phyloP scores from a whole-genome alignment of 2,888 invertebrate genomes.

The Lepidochrysops patricia region DNA sequence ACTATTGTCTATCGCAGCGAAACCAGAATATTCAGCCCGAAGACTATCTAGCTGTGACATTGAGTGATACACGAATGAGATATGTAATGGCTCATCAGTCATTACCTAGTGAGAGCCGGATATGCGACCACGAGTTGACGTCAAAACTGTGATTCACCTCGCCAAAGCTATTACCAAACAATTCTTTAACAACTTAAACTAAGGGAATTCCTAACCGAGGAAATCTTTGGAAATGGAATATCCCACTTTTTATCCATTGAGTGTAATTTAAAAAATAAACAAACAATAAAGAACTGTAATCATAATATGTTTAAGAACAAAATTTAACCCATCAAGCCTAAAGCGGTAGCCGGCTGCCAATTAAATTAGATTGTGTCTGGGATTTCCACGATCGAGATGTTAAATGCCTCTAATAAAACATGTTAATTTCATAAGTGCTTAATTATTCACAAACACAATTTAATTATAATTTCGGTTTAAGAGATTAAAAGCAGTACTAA shows the following conservation, averaged over 20 bases:
- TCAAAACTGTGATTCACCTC: neutral
- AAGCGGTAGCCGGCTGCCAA: too few relatives aligned
- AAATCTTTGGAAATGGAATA: neutral
- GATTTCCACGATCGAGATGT: too few relatives aligned
- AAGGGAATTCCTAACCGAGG: neutral
- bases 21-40: neutral
- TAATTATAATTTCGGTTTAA: neutral
- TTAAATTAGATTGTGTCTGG: too few relatives aligned
- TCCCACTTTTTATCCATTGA: neutral
- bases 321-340: too few relatives aligned
- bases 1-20: too few relatives aligned
- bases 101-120: neutral
- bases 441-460: neutral
- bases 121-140: neutral
- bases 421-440: too few relatives aligned
- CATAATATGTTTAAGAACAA: too few relatives aligned
- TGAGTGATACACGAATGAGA: conserved; percentile 4
- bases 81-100: neutral
- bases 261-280: neutral
- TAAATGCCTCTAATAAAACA: too few relatives aligned
- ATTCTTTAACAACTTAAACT: neutral
- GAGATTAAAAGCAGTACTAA: neutral
- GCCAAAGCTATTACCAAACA: neutral
- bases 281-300: neutral
- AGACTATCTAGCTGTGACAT: neutral